A percentile compares a stretch with the other conserved stretches of the same genome.
Conservation (phyloP, 2,797 vertebrate genomes). For the Cryptoblepharus egeriae region DNA sequence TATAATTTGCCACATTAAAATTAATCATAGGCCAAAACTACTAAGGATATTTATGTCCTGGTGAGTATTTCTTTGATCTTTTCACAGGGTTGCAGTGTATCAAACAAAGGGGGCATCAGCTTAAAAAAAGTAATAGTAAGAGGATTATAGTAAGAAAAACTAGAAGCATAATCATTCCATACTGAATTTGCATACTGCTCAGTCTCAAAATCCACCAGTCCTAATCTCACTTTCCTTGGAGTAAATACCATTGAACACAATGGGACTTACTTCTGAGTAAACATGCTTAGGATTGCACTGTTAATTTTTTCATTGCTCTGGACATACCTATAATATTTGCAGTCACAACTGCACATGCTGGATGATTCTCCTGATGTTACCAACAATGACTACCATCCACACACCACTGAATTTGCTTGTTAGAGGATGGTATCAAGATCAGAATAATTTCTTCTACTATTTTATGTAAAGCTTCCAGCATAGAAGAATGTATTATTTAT, state of each 20-base stretch:
- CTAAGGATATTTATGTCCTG: not conserved
- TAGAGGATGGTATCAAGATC: not conserved
- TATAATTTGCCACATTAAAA: slow-evolving; percentile 1
- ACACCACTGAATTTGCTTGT: not conserved
- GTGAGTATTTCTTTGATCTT: not conserved
- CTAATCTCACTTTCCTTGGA: no score
- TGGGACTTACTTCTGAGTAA: no score
- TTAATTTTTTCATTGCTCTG: not conserved
- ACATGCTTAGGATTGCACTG: no score
- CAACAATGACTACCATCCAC: not conserved
- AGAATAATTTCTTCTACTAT: not conserved
- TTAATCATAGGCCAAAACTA: not conserved
- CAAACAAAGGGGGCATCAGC: not conserved
- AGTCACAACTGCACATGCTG: not conserved
- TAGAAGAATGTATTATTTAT: not conserved
- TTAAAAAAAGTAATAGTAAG: not conserved
- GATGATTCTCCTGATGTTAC: not conserved
- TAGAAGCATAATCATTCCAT: not conserved
- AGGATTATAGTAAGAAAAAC: not conserved
- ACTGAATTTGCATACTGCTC: not conserved
- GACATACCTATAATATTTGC: not conserved
- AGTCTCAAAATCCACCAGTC: not conserved
- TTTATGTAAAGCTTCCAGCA: not conserved
- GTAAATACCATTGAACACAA: no score
- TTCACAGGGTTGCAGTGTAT: not conserved